Evolutionary conservation across 2,113 vertebrate genomes (phyloP).

Genomic region (Elgaria multicarinata): DNA sequence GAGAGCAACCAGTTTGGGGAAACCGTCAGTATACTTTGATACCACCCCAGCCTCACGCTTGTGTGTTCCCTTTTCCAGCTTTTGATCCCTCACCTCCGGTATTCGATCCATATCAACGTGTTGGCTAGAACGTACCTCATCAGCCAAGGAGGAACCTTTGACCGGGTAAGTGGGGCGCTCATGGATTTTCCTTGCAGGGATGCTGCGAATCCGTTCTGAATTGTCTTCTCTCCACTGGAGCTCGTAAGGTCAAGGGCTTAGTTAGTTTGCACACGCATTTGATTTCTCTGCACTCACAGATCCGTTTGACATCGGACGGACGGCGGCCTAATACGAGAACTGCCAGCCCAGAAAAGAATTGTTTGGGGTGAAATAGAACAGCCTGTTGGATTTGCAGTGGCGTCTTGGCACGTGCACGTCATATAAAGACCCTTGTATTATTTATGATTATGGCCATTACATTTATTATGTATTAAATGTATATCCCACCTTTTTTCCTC

Average conservation of each 20-base stretch:
- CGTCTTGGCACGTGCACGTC: too few relatives aligned
- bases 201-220: background rate
- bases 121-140: conserved; percentile 61
- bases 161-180: conserved; percentile 54
- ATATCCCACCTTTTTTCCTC: too few relatives aligned
- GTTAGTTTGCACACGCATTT: background rate
- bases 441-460: too few relatives aligned
- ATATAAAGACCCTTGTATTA: too few relatives aligned
- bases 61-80: conserved; percentile 42
- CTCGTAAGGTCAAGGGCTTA: background rate
- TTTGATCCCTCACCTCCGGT: conserved; percentile 67
- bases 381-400: too few relatives aligned
- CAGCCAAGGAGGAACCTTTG: conserved; percentile 66
- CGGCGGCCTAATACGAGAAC: too few relatives aligned
- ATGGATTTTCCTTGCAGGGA: background rate
- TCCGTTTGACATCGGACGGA: too few relatives aligned
- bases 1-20: background rate
- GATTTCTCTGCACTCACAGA: too few relatives aligned
- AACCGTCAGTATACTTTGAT: background rate
- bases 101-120: conserved; percentile 71
- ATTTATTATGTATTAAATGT: too few relatives aligned
- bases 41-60: background rate
- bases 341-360: too few relatives aligned
- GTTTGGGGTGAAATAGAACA: too few relatives aligned
- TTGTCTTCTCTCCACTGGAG: too few relatives aligned